Base-by-base conservation (phyloP, 2,797 vertebrate genomes). In the Sebastiscus tertius region DNA sequence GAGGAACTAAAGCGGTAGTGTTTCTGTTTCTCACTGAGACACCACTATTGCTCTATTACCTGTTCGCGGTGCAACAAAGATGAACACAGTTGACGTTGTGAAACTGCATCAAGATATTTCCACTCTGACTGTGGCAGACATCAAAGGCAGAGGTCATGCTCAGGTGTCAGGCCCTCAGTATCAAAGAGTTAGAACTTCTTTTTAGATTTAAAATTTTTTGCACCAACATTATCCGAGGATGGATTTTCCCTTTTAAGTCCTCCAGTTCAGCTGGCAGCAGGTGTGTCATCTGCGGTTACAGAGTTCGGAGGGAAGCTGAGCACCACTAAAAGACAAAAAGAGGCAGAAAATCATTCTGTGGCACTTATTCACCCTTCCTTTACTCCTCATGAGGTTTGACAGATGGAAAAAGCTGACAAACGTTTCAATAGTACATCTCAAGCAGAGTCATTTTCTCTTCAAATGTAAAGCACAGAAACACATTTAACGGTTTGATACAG, bases 181-280 rank as follows among this genome's bases (percentile, higher is more conserved):
- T 89, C 83, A 88, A 87, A 88, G 90, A 49, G 6, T 65, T 76
- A 31, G 63, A 76, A 75, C 86, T 81, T 88, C 77, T 72, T 81
- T 88, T 84, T 67, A 65, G 80, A 85, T 89, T 84, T 68, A 20
- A 82, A 68, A 77, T 82, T 72, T 6, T 6, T 77, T 78, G 70
- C 71, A 29, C 31, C 20, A 55, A 76, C 55, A 63, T 74, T 77
- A 84, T 83, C 74, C 22, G 54, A 75, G 52, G 84, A 61, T 59
- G 65, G 70, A 77, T 80, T 88, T 88, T 70, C 56, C 81, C 81
- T 88, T 88, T 91, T 77, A 83, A 88, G 84, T 83, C 62, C 39
- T 79, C 58, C 33, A 60, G 34, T 72, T 86, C 62, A 29, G 74
- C 61, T 78, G 80, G 87, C 83, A 84, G 86, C 83, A 76, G 77